A percentile compares a stretch with the other conserved stretches of the same genome.
Evolutionary conservation across 2,113 vertebrate genomes (phyloP).

Genomic region (Hemicordylus capensis): DNA sequence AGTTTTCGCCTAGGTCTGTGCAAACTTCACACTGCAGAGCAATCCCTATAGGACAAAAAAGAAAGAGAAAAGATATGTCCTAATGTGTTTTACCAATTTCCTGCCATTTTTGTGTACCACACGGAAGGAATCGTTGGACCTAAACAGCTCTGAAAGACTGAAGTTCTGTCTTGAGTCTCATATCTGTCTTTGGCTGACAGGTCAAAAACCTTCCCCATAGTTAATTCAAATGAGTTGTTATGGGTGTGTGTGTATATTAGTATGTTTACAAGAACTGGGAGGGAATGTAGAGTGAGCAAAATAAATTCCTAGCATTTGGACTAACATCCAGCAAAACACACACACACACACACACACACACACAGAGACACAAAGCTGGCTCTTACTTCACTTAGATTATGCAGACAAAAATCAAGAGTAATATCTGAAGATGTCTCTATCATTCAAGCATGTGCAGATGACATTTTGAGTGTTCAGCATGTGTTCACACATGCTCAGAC

Average conservation of each 20-base stretch:
- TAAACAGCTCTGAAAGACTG: background rate
- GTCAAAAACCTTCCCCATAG: background rate
- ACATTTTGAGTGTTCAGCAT: too few relatives aligned
- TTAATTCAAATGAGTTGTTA: background rate
- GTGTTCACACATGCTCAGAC: too few relatives aligned
- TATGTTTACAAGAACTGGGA: background rate
- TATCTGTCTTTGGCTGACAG: background rate
- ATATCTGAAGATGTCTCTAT: too few relatives aligned
- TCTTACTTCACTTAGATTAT: too few relatives aligned
- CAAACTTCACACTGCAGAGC: slow-evolving; percentile 22
- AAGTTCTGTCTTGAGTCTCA: background rate
- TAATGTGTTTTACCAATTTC: background rate
- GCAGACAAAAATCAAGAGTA: too few relatives aligned
- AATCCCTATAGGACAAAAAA: background rate
- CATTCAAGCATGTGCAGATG: too few relatives aligned
- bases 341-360: too few relatives aligned
- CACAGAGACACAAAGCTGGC: too few relatives aligned
- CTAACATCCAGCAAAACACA: background rate
- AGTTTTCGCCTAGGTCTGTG: background rate
- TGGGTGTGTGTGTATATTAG: background rate
- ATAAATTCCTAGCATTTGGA: background rate
- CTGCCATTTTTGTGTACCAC: background rate
- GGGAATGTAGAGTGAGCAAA: background rate
- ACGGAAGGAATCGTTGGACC: background rate
- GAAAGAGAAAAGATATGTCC: background rate